Base-by-base conservation (phyloP, 2,888 invertebrate genomes). In the Scaptomyza reducta region DNA sequence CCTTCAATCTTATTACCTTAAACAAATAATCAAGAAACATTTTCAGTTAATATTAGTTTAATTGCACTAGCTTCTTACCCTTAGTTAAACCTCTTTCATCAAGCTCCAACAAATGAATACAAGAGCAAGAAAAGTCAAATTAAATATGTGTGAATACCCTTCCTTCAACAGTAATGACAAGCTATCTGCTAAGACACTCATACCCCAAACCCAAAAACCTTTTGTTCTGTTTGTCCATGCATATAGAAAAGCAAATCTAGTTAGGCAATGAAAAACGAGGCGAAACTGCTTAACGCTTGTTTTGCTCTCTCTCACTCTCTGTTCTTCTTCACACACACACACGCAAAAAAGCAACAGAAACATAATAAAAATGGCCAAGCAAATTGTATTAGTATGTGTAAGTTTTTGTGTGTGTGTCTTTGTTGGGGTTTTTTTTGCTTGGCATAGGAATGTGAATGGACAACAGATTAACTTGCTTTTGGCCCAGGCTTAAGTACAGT, bases 401-500 rank as follows among this genome's bases (percentile, higher is more conserved):
- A 31, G 18, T n/a, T 38, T 44, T 5, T 11, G 3, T 27, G n/a
- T 45, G 11, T 11, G 0, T 10, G 9, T n/a, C 13, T 13, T 3
- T 14, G 25, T n/a, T 27, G n/a, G n/a, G n/a, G n/a, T 13, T n/a
- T 54, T 10, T 22, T 53, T 46, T 16, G 22, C 22, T 25, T 25
- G 25, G 14, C 13, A 47, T 18, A 22, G 40, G 40, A 3, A 16
- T 47, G 22, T 22, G 22, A 22, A 22, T 22, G 22, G 22, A 22
- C 22, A 83, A 73, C 83, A 85, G 87, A 85, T 85, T 87, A 85
- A 85, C 82, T 85, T 87, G 76, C 79, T 74, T 71, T 78, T 70
- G 55, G 42, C 73, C 74, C 47, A 50, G 64, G 74, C 63, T 74
- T 79, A 77, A 79, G 78, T 72, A 79, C 65, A 79, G 79, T 58